Evolutionary conservation across 2,797 vertebrate species (phyloP), one percentile per base, ranked within the genome.

Genomic region (Micropoecilia bifurca): DNA sequence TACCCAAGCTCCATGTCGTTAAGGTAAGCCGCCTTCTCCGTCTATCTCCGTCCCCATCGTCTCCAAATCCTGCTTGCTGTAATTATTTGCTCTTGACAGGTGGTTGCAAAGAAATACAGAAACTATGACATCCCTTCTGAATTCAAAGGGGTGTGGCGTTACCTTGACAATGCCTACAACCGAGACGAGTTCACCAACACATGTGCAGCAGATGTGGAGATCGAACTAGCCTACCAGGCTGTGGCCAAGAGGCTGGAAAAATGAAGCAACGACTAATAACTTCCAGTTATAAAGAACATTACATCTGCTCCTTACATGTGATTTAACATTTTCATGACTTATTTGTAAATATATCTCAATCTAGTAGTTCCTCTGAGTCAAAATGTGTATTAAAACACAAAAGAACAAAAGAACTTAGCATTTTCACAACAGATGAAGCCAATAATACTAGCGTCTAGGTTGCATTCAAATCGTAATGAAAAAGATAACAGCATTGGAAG

Each of bases 1-100:
- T 99, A 74, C 99, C 99, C 71, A 99, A 99, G 88, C 98, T 99
- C n/a, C 99, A 99, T 0, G 97, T 99, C 25, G 95, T 98, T 81
- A 99, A 99, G 97, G 99, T 99, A 93, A 45, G 94, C 85, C 25
- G 0, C 5, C 20, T n/a, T 69, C 7, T 0, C 0, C 2, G 2
- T 46, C 2, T 2, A 0, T 9, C 43, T 30, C 2, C 2, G 2
- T 61, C 69, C 8, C 22, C 8, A 43, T 63, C 4, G 75, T 10
- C 3, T 33, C 1, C 22, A 14, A 6, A n/a, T 7, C 74, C 59
- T 57, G 2, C 0, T 12, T 3, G 10, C 22, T 80, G 20, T 33
- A 13, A 45, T 75, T 0, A 86, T 74, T 0, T 87, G 46, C 90
- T 80, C 68, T 88, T 74, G 74, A 74, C 85, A 99, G 99, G 97